Evolutionary conservation across 2,888 invertebrate genomes (phyloP).

Genomic region (Icerya purchasi): DNA sequence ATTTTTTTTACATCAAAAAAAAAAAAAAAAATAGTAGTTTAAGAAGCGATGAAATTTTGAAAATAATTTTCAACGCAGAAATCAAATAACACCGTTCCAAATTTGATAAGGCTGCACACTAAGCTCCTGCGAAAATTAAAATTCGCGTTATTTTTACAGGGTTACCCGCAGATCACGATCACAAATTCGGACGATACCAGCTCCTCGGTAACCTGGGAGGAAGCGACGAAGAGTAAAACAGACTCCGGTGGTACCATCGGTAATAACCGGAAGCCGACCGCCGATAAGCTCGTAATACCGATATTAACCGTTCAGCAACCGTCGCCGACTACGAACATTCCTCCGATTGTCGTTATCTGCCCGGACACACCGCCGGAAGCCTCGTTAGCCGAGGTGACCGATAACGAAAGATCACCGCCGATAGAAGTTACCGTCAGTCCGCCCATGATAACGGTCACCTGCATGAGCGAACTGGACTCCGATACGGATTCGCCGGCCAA

Average conservation of each 20-base stretch:
- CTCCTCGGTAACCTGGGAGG: not conserved
- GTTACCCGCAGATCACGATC: not conserved
- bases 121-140: not conserved
- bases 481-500: constrained; percentile 38
- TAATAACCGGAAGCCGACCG: not conserved
- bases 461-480: constrained; percentile 51
- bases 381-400: constrained; percentile 23
- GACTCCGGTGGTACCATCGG: not conserved
- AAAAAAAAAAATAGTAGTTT: too few species aligned
- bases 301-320: constrained; percentile 42
- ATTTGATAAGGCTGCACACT: not conserved
- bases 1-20: too few species aligned
- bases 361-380: constrained; percentile 35
- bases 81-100: too few species aligned
- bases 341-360: constrained; percentile 23
- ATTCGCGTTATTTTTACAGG: not conserved
- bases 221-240: not conserved
- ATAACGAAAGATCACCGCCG: constrained; percentile 29
- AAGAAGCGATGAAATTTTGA: too few species aligned
- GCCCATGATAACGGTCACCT: constrained; percentile 50
- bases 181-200: not conserved
- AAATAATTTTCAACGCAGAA: too few species aligned
- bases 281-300: constrained; percentile 32
- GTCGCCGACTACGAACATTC: constrained; percentile 36
- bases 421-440: constrained; percentile 24